A percentile compares a stretch with the other conserved stretches of the same genome.
Conservation (phyloP, 2,888 invertebrate species). For the Diarsia rubi region DNA sequence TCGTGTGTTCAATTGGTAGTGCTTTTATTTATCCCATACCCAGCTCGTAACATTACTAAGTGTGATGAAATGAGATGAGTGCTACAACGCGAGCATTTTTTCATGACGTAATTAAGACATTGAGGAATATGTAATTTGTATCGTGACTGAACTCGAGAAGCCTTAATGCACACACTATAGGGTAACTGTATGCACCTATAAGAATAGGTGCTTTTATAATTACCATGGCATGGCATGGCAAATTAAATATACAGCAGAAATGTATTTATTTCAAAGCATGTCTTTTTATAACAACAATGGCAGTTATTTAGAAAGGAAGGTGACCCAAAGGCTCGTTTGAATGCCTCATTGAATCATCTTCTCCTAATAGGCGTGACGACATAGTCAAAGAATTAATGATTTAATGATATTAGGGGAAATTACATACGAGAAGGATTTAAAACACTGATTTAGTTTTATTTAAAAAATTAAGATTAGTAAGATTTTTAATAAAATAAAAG, state of each 20-base stretch:
- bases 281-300: neutral
- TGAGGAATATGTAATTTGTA: slow-evolving; percentile 6
- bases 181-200: neutral
- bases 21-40: no score
- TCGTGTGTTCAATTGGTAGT: no score
- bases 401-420: no score
- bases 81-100: no score
- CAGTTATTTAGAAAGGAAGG: neutral
- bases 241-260: slow-evolving; percentile 2
- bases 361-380: no score
- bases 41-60: no score
- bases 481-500: no score
- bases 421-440: no score
- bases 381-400: no score
- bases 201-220: slow-evolving; percentile 8
- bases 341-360: neutral
- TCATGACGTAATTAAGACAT: neutral
- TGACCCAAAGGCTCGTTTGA: neutral
- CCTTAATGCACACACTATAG: neutral
- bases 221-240: neutral
- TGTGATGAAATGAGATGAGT: no score
- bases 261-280: slow-evolving; percentile 6
- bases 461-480: no score
- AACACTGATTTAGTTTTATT: no score
- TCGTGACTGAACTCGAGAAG: neutral